Evolutionary conservation across 2,888 invertebrate genomes (phyloP), one percentile per base, ranked within the genome.

Genomic region (Cepaea hortensis): DNA sequence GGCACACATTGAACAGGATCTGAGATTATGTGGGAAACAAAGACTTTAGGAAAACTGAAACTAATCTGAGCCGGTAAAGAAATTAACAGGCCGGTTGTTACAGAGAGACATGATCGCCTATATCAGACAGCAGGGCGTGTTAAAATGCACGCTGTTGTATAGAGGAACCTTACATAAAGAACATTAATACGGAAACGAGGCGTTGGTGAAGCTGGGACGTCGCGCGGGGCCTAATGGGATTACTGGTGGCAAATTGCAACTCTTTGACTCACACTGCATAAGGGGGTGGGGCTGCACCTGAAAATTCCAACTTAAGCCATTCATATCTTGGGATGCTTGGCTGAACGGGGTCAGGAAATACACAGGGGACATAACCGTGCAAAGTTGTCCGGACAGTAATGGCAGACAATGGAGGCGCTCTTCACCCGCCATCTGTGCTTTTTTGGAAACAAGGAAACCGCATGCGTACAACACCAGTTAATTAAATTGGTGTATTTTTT

Each of bases 361-460:
- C 83, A 62, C 83, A 61, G 18, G 83, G 83, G 83, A 84, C 62
- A 23, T 7, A 35, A 62, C 83, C 55, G 75, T n/a, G 83, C 75
- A 75, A 84, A 73, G 75, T 75, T 75, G 83, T 55, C 61, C 62
- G 23, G 55, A 81, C 81, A 81, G 70, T 70, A 13, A 23, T 3
- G 50, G 72, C 73, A 72, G n/a, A 84, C 75, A 84, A 84, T 84
- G 75, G 75, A 55, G 11, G 62, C 20, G 18, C 83, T 75, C n/a
- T 61, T 61, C 46, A 84, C 75, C 61, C 15, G 75, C 73, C 83
- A 84, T 84, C 83, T 84, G 83, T 46, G 83, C 83, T 62, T 23
- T 75, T 84, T 84, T 84, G 35, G 62, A 20, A 72, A 73, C 61
- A 75, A 65, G 73, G 73, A 55, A 84, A 75, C 61, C 61, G 48